Evolutionary conservation across 2,113 vertebrate genomes (phyloP), one percentile per base, ranked within the genome.

Genomic region (Passer domesticus): DNA sequence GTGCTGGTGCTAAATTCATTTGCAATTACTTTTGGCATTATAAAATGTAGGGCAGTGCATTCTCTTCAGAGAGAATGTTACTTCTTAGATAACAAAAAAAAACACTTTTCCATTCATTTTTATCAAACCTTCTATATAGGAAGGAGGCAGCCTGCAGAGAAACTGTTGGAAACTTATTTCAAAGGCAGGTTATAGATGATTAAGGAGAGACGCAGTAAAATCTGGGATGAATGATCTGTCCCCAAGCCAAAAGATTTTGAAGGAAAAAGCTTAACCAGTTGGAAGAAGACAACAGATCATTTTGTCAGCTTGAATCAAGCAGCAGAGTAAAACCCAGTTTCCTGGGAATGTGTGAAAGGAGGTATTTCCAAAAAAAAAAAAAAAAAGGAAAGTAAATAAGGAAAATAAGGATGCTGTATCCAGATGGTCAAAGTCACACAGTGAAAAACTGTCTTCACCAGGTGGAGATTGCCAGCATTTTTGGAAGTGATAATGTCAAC

Each of bases 401-500:
- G 50, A 49, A 94, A 95, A 43, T 55, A 44, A 88, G 30, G 50
- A 49, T 93, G 59, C 67, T 88, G 10, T 24, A 84, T 75, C 85
- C 87, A 96, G 93, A 91, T 88, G 94, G 82, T 76, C 59, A 86
- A 80, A 94, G 87, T 86, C 64, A 87, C 64, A 70, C 31, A 67
- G 47, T 47, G 56, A 88, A 77, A 87, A 91, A 41, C 27, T 72
- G 28, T 73, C 39, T 85, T 69, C 33, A 88, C 87, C 59, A 66
- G 70, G 82, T 89, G 66, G 70, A 73, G 46, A 31, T 16, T 63
- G 50, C 41, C 90, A 94, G 72, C 30, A 75, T 91, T 94, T 69
- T 74, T 5, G 46, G 11, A 83, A 93, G 74, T 31, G 47, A 11
- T 20, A 44, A n/a, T 89, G 78, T 87, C 94, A 92, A 83, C 63